Evolutionary conservation across 1,140 invertebrate genomes (phyloP), one percentile per base, ranked within the genome.

Genomic region (Drosophila azteca): DNA sequence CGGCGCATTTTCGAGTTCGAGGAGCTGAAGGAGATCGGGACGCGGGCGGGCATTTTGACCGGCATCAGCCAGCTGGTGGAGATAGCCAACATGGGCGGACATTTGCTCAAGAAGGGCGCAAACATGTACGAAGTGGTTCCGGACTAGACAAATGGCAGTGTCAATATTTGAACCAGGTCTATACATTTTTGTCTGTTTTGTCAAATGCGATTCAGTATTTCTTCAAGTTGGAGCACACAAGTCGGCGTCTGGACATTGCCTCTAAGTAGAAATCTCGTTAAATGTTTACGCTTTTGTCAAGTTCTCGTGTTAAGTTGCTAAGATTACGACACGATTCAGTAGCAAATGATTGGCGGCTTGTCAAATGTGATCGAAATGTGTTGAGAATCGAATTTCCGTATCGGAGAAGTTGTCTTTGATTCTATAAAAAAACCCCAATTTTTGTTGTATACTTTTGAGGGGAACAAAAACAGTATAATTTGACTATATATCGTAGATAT

Each of bases 1-100:
- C 95, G 96, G 89, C 94, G 94, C 50, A 92, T 95, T 17, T 98
- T 98, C 90, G 94, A 95, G 6, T 92, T 94, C 46, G 94, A 95
- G 26, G 96, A 98, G 91, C 69, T 94, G 6, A 92, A 92, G 65
- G 92, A 94, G 73, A 94, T 99, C 84, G 95, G 94, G 75, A 93
- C 95, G 68, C 92, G 96, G 3, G 94, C 94, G 4, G 92, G 93
- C 45, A 93, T 95, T n/a, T 92, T 93, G 8, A 94, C 95, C 13
- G 93, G 97, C 58, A 76, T 93, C 1, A 93, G 94, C 13, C 91
- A 94, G 74, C 93, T 98, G 49, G 93, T 98, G 43, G 93, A 94
- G 49, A 94, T 94, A 51, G 93, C 98, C 62, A 98, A 98, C 87
- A 94, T 95, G 77, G 95, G 97, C 92, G 97, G 97, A 29, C 95